Conservation (phyloP, 2,888 invertebrate species). For the Rhamnusium bicolor region DNA sequence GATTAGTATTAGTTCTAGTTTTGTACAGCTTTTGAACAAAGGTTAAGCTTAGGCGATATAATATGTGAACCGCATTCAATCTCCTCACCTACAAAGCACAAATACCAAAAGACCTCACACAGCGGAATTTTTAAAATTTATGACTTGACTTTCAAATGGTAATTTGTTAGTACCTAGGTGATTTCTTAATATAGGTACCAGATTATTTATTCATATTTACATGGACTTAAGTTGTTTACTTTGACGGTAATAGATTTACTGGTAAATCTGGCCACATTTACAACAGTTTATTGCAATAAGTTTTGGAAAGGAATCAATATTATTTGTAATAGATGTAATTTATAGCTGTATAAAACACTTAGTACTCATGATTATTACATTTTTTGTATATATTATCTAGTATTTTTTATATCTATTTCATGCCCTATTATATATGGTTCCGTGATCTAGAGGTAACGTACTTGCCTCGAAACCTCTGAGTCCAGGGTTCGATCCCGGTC, state of each 20-base stretch:
- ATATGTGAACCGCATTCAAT: slow-evolving; percentile 9
- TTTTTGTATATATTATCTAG: no score
- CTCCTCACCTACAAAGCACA: slow-evolving; percentile 51
- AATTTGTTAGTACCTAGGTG: slow-evolving; percentile 47
- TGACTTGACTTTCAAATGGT: slow-evolving; percentile 45
- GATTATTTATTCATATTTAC: neutral
- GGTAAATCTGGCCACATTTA: no score
- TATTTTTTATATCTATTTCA: no score
- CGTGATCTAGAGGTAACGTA: no score
- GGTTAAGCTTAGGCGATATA: slow-evolving; percentile 30
- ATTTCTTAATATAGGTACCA: slow-evolving; percentile 51
- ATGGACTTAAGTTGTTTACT: neutral
- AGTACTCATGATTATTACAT: no score
- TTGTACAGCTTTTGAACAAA: slow-evolving; percentile 44
- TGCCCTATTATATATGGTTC: no score
- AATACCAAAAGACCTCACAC: slow-evolving; percentile 57
- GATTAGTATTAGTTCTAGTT: slow-evolving; percentile 54
- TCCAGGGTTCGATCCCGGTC: no score
- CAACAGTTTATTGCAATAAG: no score
- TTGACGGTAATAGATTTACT: neutral
- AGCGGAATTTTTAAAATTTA: slow-evolving; percentile 57
- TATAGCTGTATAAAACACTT: no score
- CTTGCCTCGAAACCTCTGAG: no score
- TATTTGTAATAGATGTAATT: no score
- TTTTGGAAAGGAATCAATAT: neutral